phyloP scores from a whole-genome alignment of 1,140 invertebrate genomes.

The Amyelois transitella region DNA sequence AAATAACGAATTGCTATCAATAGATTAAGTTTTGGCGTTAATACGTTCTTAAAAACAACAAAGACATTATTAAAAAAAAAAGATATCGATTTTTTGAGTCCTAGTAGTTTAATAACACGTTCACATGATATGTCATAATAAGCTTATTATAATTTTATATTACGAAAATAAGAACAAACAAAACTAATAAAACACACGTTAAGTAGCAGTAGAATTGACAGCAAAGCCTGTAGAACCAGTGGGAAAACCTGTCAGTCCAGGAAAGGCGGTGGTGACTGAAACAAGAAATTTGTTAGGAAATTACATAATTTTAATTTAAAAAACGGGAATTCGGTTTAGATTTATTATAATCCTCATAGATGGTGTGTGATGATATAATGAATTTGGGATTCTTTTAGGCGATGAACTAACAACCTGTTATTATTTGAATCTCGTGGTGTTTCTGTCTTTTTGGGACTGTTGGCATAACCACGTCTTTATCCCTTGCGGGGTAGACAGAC shows the following conservation, averaged over 20 bases:
- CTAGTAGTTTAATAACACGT: neutral
- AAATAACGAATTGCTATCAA: too few species aligned
- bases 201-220: constrained; percentile 44
- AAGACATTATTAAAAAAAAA: too few species aligned
- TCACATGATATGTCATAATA: neutral
- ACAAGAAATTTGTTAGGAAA: constrained; percentile 12
- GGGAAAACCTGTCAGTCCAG: constrained; percentile 21
- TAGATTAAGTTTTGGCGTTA: neutral
- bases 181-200: constrained; percentile 24
- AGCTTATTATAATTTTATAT: neutral
- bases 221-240: constrained; percentile 34
- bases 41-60: constrained; percentile 7
- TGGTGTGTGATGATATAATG: too few species aligned
- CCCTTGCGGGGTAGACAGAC: too few species aligned
- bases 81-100: too few species aligned
- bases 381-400: too few species aligned
- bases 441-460: too few species aligned
- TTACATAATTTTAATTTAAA: neutral
- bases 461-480: too few species aligned
- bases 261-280: constrained; percentile 19
- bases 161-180: constrained; percentile 13
- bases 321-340: neutral
- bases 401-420: too few species aligned
- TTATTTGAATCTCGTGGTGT: too few species aligned
- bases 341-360: neutral